phyloP scores from a whole-genome alignment of 2,113 vertebrate genomes.

The Psittacus erithacus region DNA sequence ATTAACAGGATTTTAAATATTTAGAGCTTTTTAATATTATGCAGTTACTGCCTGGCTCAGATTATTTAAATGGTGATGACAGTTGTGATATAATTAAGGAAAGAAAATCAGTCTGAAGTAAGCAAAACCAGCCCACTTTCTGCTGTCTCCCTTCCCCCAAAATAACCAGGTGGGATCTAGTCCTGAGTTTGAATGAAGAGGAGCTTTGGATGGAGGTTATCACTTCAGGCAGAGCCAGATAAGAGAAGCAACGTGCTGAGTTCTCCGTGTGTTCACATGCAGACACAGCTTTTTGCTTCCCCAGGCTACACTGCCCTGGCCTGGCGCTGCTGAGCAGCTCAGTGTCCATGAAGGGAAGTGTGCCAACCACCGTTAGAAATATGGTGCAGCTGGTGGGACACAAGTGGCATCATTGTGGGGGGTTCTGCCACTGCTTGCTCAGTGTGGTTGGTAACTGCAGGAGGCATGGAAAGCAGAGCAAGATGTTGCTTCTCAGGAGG shows the following conservation, averaged over 20 bases:
- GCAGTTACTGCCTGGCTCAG: neutral
- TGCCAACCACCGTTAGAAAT: neutral
- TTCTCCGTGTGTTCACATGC: rapidly evolving
- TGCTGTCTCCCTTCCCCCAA: neutral
- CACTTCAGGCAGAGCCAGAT: neutral
- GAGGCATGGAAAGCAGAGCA: neutral
- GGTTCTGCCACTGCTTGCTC: neutral
- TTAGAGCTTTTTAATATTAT: neutral
- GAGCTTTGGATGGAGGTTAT: neutral
- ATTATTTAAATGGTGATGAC: neutral
- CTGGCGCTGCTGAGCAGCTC: neutral
- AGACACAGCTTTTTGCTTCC: rapidly evolving
- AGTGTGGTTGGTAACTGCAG: rapidly evolving
- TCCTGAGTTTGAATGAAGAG: rapidly evolving
- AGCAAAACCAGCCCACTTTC: neutral
- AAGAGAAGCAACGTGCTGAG: neutral
- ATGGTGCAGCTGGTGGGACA: neutral
- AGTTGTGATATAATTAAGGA: neutral
- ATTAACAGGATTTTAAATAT: neutral
- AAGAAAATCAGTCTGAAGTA: neutral
- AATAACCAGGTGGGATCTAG: neutral
- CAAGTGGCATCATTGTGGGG: neutral
- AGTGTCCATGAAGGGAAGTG: neutral
- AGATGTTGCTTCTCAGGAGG: neutral
- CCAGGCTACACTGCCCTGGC: rapidly evolving